These are phyloP conservation scores for Euproctis similis DNA, from an alignment of 2,888 invertebrate genomes.

Conservation along the genomic window DNA sequence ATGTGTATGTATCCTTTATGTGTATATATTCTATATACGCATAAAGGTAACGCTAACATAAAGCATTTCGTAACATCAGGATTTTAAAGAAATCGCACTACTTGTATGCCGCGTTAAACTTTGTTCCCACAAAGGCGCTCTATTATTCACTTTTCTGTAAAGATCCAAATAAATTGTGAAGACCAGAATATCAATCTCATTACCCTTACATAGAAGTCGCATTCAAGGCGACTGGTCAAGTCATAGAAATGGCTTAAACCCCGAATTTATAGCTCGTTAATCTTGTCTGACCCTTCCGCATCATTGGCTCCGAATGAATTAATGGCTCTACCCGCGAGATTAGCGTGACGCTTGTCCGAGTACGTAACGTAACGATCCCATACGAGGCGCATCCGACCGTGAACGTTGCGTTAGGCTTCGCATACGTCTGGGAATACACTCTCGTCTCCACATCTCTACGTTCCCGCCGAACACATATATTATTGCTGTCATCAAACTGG, in stretches of 20 bases:
- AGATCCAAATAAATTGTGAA: too few species aligned
- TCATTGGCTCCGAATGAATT: slow-evolving; percentile 42
- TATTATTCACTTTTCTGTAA: too few species aligned
- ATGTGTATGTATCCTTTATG: too few species aligned
- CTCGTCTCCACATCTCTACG: slow-evolving; percentile 19
- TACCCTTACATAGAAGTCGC: too few species aligned
- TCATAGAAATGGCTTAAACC: slow-evolving; percentile 24
- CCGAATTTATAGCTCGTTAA: slow-evolving; percentile 43
- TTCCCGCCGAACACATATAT: slow-evolving; percentile 16
- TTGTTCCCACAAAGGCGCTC: too few species aligned
- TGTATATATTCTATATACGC: too few species aligned
- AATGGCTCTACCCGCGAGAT: slow-evolving; percentile 22
- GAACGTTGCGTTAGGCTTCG: slow-evolving; percentile 23
- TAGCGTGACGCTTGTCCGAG: slow-evolving; percentile 23
- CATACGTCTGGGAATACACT: slow-evolving; percentile 7
- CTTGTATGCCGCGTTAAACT: too few species aligned
- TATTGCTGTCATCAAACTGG: slow-evolving; percentile 8
- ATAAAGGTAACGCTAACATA: too few species aligned
- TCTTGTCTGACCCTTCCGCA: slow-evolving; percentile 46
- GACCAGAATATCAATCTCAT: too few species aligned
- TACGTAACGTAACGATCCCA: slow-evolving; percentile 23
- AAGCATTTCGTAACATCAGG: too few species aligned
- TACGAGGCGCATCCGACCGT: slow-evolving; percentile 14
- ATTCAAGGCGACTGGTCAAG: slow-evolving; percentile 14
- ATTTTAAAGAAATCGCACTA: too few species aligned